phyloP scores from a whole-genome alignment of 2,113 vertebrate species.

The Limnothrissa miodon region DNA sequence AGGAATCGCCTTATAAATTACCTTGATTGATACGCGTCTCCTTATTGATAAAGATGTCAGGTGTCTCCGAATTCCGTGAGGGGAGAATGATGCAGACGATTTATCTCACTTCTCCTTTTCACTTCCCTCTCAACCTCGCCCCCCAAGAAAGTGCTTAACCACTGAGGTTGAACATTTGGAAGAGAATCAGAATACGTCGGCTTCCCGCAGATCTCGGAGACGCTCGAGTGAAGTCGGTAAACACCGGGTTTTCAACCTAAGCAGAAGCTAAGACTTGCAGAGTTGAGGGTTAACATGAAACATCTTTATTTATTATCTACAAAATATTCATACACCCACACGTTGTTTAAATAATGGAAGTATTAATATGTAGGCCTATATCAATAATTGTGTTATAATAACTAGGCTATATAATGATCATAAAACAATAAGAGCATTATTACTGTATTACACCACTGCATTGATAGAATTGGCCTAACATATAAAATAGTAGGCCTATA shows the following conservation, averaged over 20 bases:
- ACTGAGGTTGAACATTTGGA: constrained; percentile 65
- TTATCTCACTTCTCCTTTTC: constrained; percentile 35
- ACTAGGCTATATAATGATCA: no score
- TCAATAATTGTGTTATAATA: no score
- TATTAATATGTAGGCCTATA: not conserved
- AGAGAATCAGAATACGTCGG: constrained; percentile 61
- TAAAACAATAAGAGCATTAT: no score
- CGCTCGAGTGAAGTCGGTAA: constrained; percentile 65
- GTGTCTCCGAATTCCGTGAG: not conserved
- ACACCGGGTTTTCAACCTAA: constrained; percentile 46
- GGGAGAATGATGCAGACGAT: constrained; percentile 14
- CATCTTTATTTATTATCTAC: not conserved
- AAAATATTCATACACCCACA: constrained; percentile 12
- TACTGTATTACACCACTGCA: no score
- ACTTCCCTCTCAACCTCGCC: constrained; percentile 55
- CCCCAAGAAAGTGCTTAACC: constrained; percentile 60
- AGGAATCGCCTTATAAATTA: constrained; percentile 15
- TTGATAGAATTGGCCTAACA: no score
- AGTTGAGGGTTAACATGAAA: not conserved
- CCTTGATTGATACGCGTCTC: not conserved
- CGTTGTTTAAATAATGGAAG: not conserved
- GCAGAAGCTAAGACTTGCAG: not conserved
- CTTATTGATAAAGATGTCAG: not conserved
- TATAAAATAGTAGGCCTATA: no score
- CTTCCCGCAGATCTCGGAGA: constrained; percentile 51